Evolutionary conservation across 2,797 vertebrate genomes (phyloP).

Genomic region (Corythornis leucogaster): DNA sequence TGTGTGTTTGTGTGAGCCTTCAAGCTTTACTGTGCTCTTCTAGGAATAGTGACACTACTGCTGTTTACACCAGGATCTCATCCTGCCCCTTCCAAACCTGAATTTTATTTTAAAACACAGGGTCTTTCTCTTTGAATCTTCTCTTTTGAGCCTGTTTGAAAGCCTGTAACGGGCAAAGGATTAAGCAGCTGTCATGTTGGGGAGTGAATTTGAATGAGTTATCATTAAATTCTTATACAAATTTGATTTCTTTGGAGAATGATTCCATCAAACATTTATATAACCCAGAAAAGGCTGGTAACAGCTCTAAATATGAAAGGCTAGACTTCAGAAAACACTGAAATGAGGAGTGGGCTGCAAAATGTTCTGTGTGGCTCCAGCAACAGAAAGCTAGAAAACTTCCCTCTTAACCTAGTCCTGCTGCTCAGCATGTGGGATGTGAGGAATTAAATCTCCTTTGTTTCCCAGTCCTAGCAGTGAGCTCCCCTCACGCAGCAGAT

Average conservation of each 20-base stretch:
- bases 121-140: not conserved
- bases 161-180: constrained; percentile 31
- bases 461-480: not conserved
- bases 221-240: constrained; percentile 79
- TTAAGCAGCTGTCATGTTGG: constrained; percentile 70
- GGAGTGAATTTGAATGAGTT: constrained; percentile 67
- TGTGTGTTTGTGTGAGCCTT: not conserved
- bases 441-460: rapidly evolving
- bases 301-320: not conserved
- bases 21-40: not conserved
- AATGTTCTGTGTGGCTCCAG: not conserved
- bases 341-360: not conserved
- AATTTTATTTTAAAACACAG: not conserved
- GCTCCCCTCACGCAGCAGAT: not conserved
- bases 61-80: not conserved
- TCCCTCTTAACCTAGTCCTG: not conserved
- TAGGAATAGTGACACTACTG: not conserved
- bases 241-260: constrained; percentile 73
- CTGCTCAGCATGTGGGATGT: not conserved
- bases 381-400: not conserved
- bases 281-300: constrained; percentile 66
- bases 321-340: not conserved
- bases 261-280: constrained; percentile 78
- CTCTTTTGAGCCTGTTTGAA: not conserved
- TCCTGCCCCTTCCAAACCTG: not conserved